These are phyloP conservation scores for Rhagologus leucostigma DNA, from an alignment of 2,113 vertebrate species.

Conservation along the genomic window DNA sequence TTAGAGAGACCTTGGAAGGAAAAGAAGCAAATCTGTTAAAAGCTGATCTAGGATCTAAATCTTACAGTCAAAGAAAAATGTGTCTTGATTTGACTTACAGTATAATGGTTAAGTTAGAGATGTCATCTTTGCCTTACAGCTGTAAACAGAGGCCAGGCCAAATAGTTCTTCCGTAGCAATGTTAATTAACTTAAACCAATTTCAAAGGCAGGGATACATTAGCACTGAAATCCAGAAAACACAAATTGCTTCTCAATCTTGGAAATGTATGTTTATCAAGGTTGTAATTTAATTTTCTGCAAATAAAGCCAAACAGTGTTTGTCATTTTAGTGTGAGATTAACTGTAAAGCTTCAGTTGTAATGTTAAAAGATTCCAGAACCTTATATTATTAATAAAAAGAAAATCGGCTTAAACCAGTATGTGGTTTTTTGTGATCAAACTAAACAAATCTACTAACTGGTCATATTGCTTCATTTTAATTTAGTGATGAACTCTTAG, in stretches of 20 bases:
- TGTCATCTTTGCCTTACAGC: slow-evolving; percentile 27
- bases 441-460: slow-evolving; percentile 25
- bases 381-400: slow-evolving; percentile 75
- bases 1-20: background rate
- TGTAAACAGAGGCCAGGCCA: slow-evolving; percentile 33
- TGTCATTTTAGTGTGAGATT: slow-evolving; percentile 69
- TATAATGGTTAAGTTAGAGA: background rate
- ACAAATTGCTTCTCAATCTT: slow-evolving; percentile 45
- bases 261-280: slow-evolving; percentile 58
- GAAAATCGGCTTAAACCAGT: slow-evolving; percentile 44
- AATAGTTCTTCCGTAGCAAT: slow-evolving; percentile 27
- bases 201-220: slow-evolving; percentile 18
- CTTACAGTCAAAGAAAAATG: background rate
- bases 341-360: slow-evolving; percentile 71
- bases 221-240: slow-evolving; percentile 51
- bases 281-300: slow-evolving; percentile 64
- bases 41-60: background rate
- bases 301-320: slow-evolving; percentile 68
- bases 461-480: slow-evolving; percentile 15
- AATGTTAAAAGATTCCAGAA: slow-evolving; percentile 71
- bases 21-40: background rate
- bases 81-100: background rate
- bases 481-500: background rate
- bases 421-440: slow-evolving; percentile 40
- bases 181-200: slow-evolving; percentile 39